Conservation (phyloP, 2,888 invertebrate genomes). For the Plagodis dolabraria region DNA sequence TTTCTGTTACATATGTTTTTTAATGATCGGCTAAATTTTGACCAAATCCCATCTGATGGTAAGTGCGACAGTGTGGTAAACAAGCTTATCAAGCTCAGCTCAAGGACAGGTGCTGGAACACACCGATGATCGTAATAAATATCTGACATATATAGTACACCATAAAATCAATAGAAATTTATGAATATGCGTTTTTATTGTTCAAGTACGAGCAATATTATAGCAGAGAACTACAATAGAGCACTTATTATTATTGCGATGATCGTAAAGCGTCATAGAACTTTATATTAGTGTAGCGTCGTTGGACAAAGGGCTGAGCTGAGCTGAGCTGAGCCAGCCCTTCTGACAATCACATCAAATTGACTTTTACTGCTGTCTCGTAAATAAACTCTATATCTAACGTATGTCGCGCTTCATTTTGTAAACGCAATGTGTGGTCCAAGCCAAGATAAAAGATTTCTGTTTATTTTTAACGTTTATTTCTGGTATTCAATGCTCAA, state of each 20-base stretch:
- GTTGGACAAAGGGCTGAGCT: constrained; percentile 4
- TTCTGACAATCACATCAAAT: constrained; percentile 46
- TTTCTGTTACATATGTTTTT: no score
- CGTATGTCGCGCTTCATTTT: constrained; percentile 42
- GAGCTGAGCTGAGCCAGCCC: constrained; percentile 14
- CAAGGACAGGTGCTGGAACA: no score
- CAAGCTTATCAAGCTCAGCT: no score
- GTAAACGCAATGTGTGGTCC: constrained; percentile 12
- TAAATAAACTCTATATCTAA: constrained; percentile 61
- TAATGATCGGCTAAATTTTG: no score
- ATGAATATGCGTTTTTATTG: not conserved
- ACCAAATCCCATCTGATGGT: no score
- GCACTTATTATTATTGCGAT: constrained; percentile 8
- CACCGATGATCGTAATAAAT: no score
- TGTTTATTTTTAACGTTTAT: no score
- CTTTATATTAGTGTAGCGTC: constrained; percentile 8
- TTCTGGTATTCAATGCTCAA: no score
- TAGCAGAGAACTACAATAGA: constrained; percentile 1
- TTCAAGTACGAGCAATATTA: not conserved
- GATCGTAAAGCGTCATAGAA: not conserved
- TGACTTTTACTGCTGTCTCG: constrained; percentile 66
- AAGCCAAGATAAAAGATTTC: constrained; percentile 1
- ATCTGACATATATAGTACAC: no score
- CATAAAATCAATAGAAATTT: not conserved
- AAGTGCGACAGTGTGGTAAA: no score